These are phyloP conservation scores for Streptopelia turtur DNA, from an alignment of 2,797 vertebrate genomes.

Conservation along the genomic window DNA sequence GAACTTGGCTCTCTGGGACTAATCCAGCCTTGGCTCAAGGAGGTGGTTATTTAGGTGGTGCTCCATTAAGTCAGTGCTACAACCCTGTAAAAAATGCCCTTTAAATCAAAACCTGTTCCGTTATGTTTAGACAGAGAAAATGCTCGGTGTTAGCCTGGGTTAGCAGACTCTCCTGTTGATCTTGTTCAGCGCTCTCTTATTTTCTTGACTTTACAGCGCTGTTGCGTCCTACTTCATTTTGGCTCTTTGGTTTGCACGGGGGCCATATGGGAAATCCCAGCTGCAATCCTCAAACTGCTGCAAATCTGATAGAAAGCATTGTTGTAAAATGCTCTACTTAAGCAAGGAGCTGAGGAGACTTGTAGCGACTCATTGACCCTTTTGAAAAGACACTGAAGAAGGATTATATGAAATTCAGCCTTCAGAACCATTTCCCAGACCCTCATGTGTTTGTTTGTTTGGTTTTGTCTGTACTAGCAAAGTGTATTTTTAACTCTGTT, in stretches of 20 bases:
- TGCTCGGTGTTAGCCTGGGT: background rate
- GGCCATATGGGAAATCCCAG: background rate
- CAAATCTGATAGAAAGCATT: background rate
- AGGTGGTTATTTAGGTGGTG: background rate
- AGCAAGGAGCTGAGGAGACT: background rate
- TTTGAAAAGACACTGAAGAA: background rate
- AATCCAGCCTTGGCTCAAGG: background rate
- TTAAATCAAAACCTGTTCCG: background rate
- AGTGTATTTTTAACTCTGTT: background rate
- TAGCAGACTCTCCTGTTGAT: background rate
- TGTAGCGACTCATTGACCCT: background rate
- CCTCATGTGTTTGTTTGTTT: background rate
- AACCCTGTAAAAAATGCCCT: background rate
- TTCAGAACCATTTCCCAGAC: background rate
- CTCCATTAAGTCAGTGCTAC: background rate
- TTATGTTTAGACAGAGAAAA: background rate
- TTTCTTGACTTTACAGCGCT: background rate
- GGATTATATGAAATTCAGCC: background rate
- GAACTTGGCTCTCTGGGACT: background rate
- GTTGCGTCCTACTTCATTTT: background rate
- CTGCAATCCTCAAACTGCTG: background rate
- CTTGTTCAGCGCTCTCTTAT: background rate
- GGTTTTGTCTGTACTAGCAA: background rate
- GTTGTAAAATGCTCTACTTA: fast-evolving
- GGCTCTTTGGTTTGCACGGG: background rate